These are phyloP conservation scores for Nilaparvata lugens DNA, from an alignment of 1,140 invertebrate genomes.

Conservation along the genomic window DNA sequence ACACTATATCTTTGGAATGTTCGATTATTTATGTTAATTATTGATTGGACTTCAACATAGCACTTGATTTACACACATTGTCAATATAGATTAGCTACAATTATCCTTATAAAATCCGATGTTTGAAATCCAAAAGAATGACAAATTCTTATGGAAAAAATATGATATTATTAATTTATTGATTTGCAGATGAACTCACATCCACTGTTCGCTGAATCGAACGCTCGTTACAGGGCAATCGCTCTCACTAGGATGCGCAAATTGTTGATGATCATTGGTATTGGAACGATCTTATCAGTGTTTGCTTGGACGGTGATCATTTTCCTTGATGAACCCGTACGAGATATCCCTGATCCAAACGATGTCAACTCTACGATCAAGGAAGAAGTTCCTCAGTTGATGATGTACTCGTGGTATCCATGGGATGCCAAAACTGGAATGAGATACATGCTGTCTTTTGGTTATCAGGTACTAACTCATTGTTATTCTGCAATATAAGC, in stretches of 20 bases:
- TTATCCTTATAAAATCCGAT: no score
- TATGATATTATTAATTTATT: no score
- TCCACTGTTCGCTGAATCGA: slow-evolving; percentile 73
- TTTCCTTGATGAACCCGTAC: slow-evolving; percentile 63
- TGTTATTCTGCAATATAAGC: not conserved
- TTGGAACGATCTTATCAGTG: slow-evolving; percentile 41
- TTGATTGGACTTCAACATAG: no score
- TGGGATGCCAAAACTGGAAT: slow-evolving; percentile 53
- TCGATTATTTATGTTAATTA: no score
- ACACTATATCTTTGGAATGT: no score
- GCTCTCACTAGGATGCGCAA: slow-evolving; percentile 66
- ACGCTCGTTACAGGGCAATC: slow-evolving; percentile 60
- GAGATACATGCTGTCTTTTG: slow-evolving; percentile 51
- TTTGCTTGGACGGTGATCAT: slow-evolving; percentile 61
- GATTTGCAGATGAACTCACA: slow-evolving; percentile 56
- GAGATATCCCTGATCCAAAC: slow-evolving; percentile 52
- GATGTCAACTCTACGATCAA: slow-evolving; percentile 56
- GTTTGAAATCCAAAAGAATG: no score
- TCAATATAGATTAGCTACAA: no score
- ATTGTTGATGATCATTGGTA: slow-evolving; percentile 54
- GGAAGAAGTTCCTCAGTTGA: slow-evolving; percentile 58
- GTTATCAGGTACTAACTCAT: slow-evolving; percentile 45
- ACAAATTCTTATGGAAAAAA: no score
- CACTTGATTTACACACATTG: no score
- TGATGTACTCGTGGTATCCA: slow-evolving; percentile 65